phyloP scores from a whole-genome alignment of 1,140 invertebrate genomes.

The Augochlora pura region DNA sequence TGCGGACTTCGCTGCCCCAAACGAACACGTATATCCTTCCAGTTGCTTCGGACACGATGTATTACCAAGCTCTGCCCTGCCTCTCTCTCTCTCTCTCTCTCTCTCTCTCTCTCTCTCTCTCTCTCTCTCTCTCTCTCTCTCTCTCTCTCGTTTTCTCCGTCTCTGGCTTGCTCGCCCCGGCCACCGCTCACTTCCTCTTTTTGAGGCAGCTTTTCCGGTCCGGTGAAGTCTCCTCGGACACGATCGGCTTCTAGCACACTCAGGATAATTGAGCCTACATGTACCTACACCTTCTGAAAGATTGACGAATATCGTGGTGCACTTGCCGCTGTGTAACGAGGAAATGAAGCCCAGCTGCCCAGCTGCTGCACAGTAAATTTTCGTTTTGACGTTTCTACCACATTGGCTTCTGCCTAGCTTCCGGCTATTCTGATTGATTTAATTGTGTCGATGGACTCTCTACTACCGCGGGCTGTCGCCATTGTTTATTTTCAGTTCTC shows the following conservation, averaged over 20 bases:
- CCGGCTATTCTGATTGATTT: no score
- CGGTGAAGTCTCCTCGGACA: constrained; percentile 20
- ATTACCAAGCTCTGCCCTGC: constrained; percentile 20
- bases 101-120: constrained; percentile 6
- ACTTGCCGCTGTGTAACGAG: neutral
- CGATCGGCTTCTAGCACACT: constrained; percentile 11
- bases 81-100: neutral
- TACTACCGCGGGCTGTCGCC: no score
- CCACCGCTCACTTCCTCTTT: neutral
- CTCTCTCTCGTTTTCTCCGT: neutral
- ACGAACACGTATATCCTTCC: constrained; percentile 52
- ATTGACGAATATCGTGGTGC: neutral
- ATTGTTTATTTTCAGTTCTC: no score
- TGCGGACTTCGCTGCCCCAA: constrained; percentile 52
- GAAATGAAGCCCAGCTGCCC: neutral
- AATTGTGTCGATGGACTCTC: no score
- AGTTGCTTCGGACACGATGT: constrained; percentile 43
- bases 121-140: neutral
- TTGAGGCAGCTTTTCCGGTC: constrained; percentile 6
- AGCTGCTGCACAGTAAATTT: no score
- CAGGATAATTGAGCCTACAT: constrained; percentile 31
- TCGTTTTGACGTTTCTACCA: no score
- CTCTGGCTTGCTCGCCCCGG: neutral
- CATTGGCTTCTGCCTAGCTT: no score
- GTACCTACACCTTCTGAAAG: constrained; percentile 19